These are phyloP conservation scores for Panagrolaimus sp. DNA, from an alignment of 1,140 invertebrate genomes.

Conservation along the genomic window DNA sequence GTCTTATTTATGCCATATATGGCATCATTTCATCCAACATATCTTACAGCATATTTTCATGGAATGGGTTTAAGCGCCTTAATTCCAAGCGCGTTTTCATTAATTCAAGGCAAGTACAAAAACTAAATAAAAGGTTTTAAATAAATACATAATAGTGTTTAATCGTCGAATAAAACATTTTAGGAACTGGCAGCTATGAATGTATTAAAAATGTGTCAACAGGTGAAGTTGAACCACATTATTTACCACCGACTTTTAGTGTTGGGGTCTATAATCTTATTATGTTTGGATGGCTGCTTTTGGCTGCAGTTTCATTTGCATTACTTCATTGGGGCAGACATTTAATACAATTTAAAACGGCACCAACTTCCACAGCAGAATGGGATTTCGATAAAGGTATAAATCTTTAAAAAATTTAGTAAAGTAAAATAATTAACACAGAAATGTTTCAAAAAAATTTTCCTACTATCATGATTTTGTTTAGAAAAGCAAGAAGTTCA, in stretches of 20 bases:
- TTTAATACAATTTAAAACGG: background rate
- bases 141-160: no score
- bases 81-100: slow-evolving; percentile 73
- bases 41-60: slow-evolving; percentile 66
- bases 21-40: slow-evolving; percentile 71
- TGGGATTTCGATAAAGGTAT: background rate
- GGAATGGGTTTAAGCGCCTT: slow-evolving; percentile 79
- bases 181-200: no score
- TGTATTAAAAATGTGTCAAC: background rate
- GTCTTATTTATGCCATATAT: slow-evolving; percentile 82
- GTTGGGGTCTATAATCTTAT: background rate
- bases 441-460: background rate
- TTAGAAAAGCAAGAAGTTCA: background rate
- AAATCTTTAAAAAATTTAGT: background rate
- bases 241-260: background rate
- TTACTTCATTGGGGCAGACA: background rate
- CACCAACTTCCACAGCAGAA: background rate
- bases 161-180: background rate
- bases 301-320: background rate
- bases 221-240: background rate
- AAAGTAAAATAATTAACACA: no score
- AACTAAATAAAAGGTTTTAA: background rate
- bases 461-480: background rate
- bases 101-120: slow-evolving; percentile 68
- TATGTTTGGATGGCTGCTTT: background rate